Evolutionary conservation across 2,888 invertebrate species (phyloP).

Genomic region (Himalopsyche kuldschensis): DNA sequence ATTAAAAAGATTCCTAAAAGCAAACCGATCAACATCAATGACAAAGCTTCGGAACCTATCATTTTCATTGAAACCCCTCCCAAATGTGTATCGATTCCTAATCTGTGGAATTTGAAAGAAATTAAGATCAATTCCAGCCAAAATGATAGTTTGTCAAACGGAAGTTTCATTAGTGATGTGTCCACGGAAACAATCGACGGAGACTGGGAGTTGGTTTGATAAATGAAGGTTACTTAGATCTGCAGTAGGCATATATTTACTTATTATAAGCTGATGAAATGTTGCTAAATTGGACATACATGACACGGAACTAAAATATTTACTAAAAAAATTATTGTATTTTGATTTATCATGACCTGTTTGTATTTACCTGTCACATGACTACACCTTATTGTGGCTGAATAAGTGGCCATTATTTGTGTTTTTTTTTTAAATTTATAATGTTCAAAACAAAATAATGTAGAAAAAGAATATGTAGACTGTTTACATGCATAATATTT

Average conservation of each 20-base stretch:
- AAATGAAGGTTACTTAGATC: neutral
- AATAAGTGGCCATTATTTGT: too few relatives aligned
- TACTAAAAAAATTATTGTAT: too few relatives aligned
- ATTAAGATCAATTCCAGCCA: constrained; percentile 46
- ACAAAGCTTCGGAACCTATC: constrained; percentile 28
- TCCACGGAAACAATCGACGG: neutral
- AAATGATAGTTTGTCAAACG: neutral
- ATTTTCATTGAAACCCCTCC: constrained; percentile 49
- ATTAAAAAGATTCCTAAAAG: constrained; percentile 36
- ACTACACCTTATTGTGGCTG: too few relatives aligned
- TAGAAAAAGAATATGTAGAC: too few relatives aligned
- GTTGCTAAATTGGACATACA: too few relatives aligned
- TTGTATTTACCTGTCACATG: too few relatives aligned
- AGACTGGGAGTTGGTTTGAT: constrained; percentile 24
- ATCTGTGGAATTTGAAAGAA: constrained; percentile 62
- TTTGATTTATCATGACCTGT: too few relatives aligned
- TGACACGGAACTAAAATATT: too few relatives aligned
- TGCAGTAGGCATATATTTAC: neutral
- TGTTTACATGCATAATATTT: too few relatives aligned
- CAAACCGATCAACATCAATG: constrained; percentile 27
- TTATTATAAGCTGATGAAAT: too few relatives aligned
- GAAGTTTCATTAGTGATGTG: neutral
- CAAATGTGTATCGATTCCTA: constrained; percentile 59
- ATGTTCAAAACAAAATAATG: too few relatives aligned
- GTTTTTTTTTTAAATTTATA: too few relatives aligned